These are phyloP conservation scores for Xiphophorus couchianus DNA, from an alignment of 2,113 vertebrate species.

Conservation along the genomic window DNA sequence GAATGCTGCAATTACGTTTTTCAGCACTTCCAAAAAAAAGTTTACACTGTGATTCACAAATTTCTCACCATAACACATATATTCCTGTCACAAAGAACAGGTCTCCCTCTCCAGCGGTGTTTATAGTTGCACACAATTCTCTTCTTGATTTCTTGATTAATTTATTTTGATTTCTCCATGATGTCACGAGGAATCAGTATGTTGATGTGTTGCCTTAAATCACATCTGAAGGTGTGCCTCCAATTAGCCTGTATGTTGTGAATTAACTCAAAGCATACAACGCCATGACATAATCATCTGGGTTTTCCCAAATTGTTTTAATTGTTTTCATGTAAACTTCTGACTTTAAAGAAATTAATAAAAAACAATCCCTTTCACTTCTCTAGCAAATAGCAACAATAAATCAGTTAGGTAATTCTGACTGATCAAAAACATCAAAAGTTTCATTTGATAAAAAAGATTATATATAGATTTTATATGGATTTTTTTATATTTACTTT, in stretches of 20 bases:
- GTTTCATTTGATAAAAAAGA: too few relatives aligned
- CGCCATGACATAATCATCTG: not conserved
- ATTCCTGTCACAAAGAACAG: not conserved
- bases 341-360: not conserved
- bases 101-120: too few relatives aligned
- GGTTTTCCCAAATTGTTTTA: not conserved
- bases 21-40: not conserved
- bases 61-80: not conserved
- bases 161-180: not conserved
- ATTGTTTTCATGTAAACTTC: not conserved
- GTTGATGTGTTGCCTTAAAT: not conserved
- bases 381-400: not conserved
- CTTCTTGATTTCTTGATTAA: not conserved
- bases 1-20: not conserved
- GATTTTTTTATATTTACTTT: too few relatives aligned
- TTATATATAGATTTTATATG: too few relatives aligned
- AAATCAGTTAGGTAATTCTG: too few relatives aligned
- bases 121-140: too few relatives aligned
- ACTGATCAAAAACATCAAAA: too few relatives aligned
- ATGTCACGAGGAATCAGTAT: not conserved
- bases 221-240: not conserved
- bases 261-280: not conserved
- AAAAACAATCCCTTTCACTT: too few relatives aligned
- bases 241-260: not conserved
- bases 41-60: too few relatives aligned